Evolutionary conservation across 30 jellyfish, hydroid and myxozoan genomes (phyloP), one percentile per base, ranked within the genome.

Genomic region (Kudoa iwatai): DNA sequence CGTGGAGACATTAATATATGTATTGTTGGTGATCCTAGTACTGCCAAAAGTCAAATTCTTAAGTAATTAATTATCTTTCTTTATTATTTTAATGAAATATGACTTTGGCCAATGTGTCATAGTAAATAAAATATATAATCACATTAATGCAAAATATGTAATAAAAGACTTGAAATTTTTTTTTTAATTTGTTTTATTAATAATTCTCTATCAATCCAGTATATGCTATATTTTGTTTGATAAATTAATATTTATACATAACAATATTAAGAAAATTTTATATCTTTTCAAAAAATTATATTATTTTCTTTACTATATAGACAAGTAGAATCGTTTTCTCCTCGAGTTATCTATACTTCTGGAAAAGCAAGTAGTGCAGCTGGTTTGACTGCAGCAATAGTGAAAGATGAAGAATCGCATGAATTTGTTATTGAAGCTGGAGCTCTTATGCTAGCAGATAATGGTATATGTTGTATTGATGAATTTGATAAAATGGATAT

Each of bases 291-390:
- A n/a, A n/a, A n/a, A 33, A 34, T 7, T 49, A 33, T 10, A 26
- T 32, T 20, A n/a, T n/a, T 45, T 45, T 9, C 11, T 48, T 47
- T 32, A 24, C 15, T n/a, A 43, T 42, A 1, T 33, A 81, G 99
- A 54, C 99, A 81, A 53, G 86, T 81, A 17, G 99, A 81, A 40
- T 40, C 41, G 42, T 81, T 81, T 43, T 81, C 99, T 9, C 88
- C 99, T 13, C 90, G 99, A 21, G 99, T 88, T 9, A 88, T 81
- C 19, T 81, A 81, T 49, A 81, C 99, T 22, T 81, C 99, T 13
- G 99, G 99, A 14, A 81, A 81, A 47, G 99, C 99, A 28, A 81
- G 96, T 42, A 47, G 83, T n/a, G 96, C 96, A 7, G 96, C 96
- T 36, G 96, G 96, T 56, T 44, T 77, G 33, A 77, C 96, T 3